Base-by-base conservation (phyloP, 1,140 invertebrate species). In the Bombus turneri region DNA sequence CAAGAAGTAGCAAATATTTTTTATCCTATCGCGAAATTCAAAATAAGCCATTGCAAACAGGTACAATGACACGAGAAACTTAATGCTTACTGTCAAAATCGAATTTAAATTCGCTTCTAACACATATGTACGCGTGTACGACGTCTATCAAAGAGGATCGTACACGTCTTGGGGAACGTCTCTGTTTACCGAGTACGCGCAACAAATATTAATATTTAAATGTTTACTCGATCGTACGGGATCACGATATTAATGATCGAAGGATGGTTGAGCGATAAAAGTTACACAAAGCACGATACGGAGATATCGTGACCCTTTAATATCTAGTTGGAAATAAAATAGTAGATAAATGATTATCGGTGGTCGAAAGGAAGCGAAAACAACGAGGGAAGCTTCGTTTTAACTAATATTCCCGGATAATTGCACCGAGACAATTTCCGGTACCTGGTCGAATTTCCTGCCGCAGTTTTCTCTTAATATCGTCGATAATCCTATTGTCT, bases 151-250 rank as follows among this genome's bases (percentile, higher is more conserved):
- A 73, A 62, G 18, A 22, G 3, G 15, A 34, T 8, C 10, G 59
- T 10, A 13, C n/a, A 39, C n/a, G n/a, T 34, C 62, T 39, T 18
- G 43, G 25, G 6, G 6, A 68, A 79, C 18, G 39, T 59, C 72
- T 47, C 72, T 43, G 64, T 76, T 31, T 73, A 39, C 41, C 71
- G 6, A 10, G 8, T 34, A 43, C 75, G 22, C 39, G 64, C n/a
- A 25, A 34, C 25, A 41, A 72, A 84, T 80, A 79, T 84, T 72
- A 72, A 80, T 72, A 59, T 84, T 59, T 43, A 37, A 69, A 28
- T n/a, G 72, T 22, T 47, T 57, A 37, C 31, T 28, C 43, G 62
- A 41, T 25, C 22, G 62, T 25, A 41, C 10, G 34, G 22, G 34
- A 37, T 64, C 62, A 28, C 25, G 22, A 71, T 71, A 53, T 53